Evolutionary conservation across 1,140 invertebrate species (phyloP), one percentile per base, ranked within the genome.

Genomic region (Acyrthosiphon pisum): DNA sequence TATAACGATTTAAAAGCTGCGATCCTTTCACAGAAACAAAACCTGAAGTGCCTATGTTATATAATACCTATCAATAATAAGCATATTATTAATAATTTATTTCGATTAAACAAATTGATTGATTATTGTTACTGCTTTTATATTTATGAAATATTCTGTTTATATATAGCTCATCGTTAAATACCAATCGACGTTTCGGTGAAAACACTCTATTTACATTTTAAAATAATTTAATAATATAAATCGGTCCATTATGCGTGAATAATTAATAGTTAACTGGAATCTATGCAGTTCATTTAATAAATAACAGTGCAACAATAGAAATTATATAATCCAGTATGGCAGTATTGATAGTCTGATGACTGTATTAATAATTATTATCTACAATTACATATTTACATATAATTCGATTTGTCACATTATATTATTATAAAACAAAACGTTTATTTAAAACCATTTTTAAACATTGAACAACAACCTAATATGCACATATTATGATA

Each of bases 1-100:
- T 41, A 30, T 46, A 46, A n/a, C 11, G 41, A 86, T 86, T 18
- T 41, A 76, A 76, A 41, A 6, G 8, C 26, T 26, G 44, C 4
- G 4, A 30, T n/a, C 6, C 14, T 46, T 86, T 46, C 4, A 30
- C 44, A 86, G 37, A 44, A 86, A 81, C 50, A 11, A 84, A 41
- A 84, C 41, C 8, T 44, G 0, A 41, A 84, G 23, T 86, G 46
- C 44, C n/a, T 88, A 50, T 88, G 4, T 41, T 41, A 41, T 88
- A 88, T 88, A 86, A 35, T 88, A n/a, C 18, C 30, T 14, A 76
- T 76, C 60, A 76, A 76, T 35, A n/a, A 87, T 87, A 48, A 84
- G 30, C 44, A 41, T 44, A n/a, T n/a, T n/a, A n/a, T n/a, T n/a
- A 41, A 84, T 41, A 48, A 50, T 35, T 46, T 46, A 87, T 87